These are phyloP conservation scores for Clanis bilineata DNA, from an alignment of 2,888 invertebrate species.

Conservation along the genomic window DNA sequence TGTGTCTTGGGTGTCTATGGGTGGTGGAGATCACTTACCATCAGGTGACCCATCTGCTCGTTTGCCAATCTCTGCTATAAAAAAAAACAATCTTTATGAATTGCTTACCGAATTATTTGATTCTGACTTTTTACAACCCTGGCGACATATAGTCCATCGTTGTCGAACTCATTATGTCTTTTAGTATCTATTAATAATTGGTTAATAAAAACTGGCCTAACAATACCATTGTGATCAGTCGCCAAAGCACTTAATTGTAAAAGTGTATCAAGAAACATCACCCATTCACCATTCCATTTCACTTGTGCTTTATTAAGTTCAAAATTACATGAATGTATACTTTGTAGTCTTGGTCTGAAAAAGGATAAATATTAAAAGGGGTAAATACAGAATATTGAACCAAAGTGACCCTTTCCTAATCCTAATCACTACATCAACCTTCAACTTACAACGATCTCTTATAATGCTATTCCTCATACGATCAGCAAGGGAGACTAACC, in stretches of 20 bases:
- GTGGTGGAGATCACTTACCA: too few species aligned
- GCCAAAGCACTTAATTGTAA: conserved; percentile 20
- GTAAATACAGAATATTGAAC: too few species aligned
- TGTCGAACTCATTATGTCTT: conserved; percentile 30
- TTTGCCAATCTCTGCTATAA: too few species aligned
- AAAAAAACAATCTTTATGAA: too few species aligned
- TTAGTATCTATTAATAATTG: conserved; percentile 27
- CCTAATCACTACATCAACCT: too few species aligned
- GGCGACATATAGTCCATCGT: background rate
- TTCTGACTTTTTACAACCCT: background rate
- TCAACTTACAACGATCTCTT: too few species aligned
- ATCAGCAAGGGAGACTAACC: too few species aligned
- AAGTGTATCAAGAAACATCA: conserved; percentile 21
- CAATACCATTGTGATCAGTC: conserved; percentile 12
- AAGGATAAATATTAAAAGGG: background rate
- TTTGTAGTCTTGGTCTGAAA: conserved; percentile 20
- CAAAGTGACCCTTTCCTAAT: too few species aligned
- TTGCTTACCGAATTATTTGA: background rate
- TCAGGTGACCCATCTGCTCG: too few species aligned
- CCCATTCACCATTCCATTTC: conserved; percentile 22
- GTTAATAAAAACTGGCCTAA: conserved; percentile 18
- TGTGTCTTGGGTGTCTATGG: too few species aligned
- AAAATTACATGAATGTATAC: conserved; percentile 13
- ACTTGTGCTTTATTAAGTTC: conserved; percentile 20
- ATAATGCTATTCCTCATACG: too few species aligned